Base-by-base conservation (phyloP, 2,113 vertebrate species). In the Callionymus lyra region DNA sequence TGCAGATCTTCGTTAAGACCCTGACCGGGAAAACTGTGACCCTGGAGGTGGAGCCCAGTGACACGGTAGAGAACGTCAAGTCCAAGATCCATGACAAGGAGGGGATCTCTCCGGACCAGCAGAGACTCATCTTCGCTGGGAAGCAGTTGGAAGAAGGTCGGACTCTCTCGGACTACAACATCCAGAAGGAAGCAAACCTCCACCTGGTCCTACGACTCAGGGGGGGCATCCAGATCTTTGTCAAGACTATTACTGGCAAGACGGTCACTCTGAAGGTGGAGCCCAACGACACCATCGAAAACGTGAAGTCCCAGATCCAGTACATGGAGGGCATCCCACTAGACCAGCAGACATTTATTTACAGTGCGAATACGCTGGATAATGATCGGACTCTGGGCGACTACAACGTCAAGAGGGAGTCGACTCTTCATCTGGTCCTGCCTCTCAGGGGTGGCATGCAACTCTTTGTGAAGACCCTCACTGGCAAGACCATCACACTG, bases 391-490 rank as follows among this genome's bases (percentile, higher is more conserved):
- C 56, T 19, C 59, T 67, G 3, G 61, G 58, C 0, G 49, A 65
- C 52, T 70, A 70, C 42, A 70, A 70, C 53, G 65, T 65, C 49
- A 63, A 72, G 42, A 71, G 63, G 6, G 68, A 64, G 31, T 63
- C 60, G 44, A 68, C 56, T 40, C 60, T 72, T 10, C 65, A 65
- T 2, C 57, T 68, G 1, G 65, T 68, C 1, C 27, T 72, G 0
- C 50, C 46, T 32, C 47, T 65, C 11, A 65, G 63, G 31, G 42
- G 36, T 18, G 67, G 59, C 34, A 64, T 72, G 69, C 64, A 72
- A 56, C 64, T 72, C 50, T 67, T 65, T 1, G 64, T 58, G 1
- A 68, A 63, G 33, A 68, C 65, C 42, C 46, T 59, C 6, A 69
- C 57, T 0, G 62, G 61, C 0, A 73, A 73, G 31, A 63, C 65